A percentile compares a stretch with the other conserved stretches of the same genome.
Conservation (phyloP, 2,797 vertebrate genomes). For the Microctenopoma stevenorrisi region DNA sequence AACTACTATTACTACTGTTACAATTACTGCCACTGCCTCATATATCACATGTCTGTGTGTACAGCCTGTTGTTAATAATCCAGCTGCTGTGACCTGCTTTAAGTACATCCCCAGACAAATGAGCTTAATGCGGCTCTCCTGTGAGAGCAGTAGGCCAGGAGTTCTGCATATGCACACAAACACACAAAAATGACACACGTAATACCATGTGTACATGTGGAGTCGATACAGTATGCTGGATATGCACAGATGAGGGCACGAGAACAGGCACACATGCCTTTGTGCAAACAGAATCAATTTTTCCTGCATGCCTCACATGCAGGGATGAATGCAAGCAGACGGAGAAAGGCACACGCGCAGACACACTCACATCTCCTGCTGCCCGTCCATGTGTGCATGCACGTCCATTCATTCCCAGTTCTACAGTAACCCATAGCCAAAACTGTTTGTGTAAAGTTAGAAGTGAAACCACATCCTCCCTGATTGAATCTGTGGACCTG, state of each 20-base stretch:
- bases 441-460: slow-evolving; percentile 73
- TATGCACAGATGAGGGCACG: no score
- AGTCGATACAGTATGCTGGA: not conserved
- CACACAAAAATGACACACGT: not conserved
- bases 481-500: slow-evolving; percentile 77
- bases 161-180: slow-evolving; percentile 23
- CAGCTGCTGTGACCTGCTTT: slow-evolving; percentile 59
- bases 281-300: slow-evolving; percentile 26
- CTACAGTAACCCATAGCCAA: slow-evolving; percentile 35
- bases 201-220: not conserved
- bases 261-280: slow-evolving; percentile 12
- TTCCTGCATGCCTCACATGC: slow-evolving; percentile 32
- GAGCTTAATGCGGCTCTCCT: slow-evolving; percentile 55
- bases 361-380: slow-evolving; percentile 17
- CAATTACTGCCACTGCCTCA: slow-evolving; percentile 32
- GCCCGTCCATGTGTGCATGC: slow-evolving; percentile 24
- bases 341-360: slow-evolving; percentile 11
- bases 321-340: slow-evolving; percentile 27
- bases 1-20: slow-evolving; percentile 25
- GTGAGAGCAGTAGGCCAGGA: slow-evolving; percentile 44
- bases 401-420: slow-evolving; percentile 33
- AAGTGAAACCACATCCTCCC: slow-evolving; percentile 78
- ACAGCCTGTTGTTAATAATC: slow-evolving; percentile 50
- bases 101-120: slow-evolving; percentile 64
- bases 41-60: slow-evolving; percentile 50